A percentile compares a stretch with the other conserved stretches of the same genome.
Evolutionary conservation across 2,888 invertebrate genomes (phyloP).

Genomic region (Diplolepis rosae): DNA sequence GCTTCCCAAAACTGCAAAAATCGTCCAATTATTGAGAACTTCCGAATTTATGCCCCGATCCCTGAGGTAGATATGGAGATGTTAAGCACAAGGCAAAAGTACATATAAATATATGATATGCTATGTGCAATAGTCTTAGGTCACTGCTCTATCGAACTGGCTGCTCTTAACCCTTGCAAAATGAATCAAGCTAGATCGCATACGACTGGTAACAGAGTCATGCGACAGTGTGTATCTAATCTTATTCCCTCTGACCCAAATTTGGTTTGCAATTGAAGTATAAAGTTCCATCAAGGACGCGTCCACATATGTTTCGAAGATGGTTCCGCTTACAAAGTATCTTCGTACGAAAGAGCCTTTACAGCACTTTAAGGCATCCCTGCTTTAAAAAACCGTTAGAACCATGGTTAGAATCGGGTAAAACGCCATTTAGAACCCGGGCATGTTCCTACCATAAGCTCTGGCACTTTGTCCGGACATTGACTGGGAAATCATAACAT

Average conservation of each 20-base stretch:
- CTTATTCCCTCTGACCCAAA: neutral
- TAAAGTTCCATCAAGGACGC: neutral
- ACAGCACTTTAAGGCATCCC: no score
- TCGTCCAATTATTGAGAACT: neutral
- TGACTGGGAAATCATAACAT: no score
- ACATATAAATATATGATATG: no score
- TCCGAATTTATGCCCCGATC: slow-evolving; percentile 44
- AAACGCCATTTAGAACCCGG: no score
- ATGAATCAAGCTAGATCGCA: slow-evolving; percentile 31
- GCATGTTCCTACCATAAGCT: no score
- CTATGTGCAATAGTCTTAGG: slow-evolving; percentile 32
- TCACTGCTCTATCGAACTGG: slow-evolving; percentile 33
- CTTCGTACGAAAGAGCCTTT: no score
- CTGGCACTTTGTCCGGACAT: no score
- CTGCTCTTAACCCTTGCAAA: slow-evolving; percentile 25
- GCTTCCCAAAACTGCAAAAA: neutral
- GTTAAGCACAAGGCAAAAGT: no score
- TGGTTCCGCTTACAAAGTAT: no score
- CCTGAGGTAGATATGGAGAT: neutral
- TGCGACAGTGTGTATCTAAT: slow-evolving; percentile 33
- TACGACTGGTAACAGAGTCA: slow-evolving; percentile 20
- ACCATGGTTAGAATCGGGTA: no score
- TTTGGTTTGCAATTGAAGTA: neutral
- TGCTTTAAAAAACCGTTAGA: no score
- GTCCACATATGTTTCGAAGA: no score